phyloP scores from a whole-genome alignment of 2,888 invertebrate species.

The Zele albiditarsus region DNA sequence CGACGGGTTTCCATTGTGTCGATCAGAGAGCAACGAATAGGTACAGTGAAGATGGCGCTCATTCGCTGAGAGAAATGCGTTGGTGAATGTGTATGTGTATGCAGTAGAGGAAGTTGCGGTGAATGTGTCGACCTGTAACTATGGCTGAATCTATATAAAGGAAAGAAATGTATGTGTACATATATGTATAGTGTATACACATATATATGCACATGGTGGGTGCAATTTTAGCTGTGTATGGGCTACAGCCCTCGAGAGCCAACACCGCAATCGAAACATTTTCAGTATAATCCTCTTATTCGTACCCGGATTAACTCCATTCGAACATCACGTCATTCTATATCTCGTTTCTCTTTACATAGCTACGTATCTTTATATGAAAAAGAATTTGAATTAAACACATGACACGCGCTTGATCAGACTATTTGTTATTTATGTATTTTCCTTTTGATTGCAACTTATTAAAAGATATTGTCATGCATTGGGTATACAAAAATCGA shows the following conservation, averaged over 20 bases:
- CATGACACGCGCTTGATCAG: background rate
- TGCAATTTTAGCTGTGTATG: slow-evolving; percentile 14
- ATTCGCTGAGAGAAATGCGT: slow-evolving; percentile 14
- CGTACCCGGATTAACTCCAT: slow-evolving; percentile 59
- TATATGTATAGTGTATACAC: background rate
- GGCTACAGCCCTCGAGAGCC: background rate
- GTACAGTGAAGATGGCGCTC: slow-evolving; percentile 5
- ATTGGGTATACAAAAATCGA: too few species aligned
- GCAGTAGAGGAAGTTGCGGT: background rate
- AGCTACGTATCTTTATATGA: background rate
- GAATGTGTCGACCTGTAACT: slow-evolving; percentile 2
- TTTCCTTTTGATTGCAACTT: too few species aligned
- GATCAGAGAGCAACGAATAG: slow-evolving; percentile 7
- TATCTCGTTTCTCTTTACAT: background rate
- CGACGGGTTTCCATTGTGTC: slow-evolving; percentile 19
- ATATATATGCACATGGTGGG: slow-evolving; percentile 3
- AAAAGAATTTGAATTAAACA: background rate
- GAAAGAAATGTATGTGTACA: slow-evolving; percentile 6
- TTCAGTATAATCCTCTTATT: slow-evolving; percentile 64
- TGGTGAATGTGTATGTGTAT: background rate
- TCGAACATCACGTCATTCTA: slow-evolving; percentile 46
- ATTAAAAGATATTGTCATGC: too few species aligned
- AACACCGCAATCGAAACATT: slow-evolving; percentile 61
- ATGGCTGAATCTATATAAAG: background rate
- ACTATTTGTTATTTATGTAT: too few species aligned